phyloP scores from a whole-genome alignment of 2,888 invertebrate species.

The Nephrotoma guestfalica region DNA sequence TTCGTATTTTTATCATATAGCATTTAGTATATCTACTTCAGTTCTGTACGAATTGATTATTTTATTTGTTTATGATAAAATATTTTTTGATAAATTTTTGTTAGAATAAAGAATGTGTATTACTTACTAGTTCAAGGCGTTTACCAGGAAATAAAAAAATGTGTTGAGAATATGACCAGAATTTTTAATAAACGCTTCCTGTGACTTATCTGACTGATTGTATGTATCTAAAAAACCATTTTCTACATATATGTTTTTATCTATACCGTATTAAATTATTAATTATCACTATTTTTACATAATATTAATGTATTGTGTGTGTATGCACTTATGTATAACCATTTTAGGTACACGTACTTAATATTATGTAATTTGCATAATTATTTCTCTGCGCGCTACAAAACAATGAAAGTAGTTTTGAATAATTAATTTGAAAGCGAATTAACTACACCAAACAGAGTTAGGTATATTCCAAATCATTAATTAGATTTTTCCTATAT shows the following conservation, averaged over 20 bases:
- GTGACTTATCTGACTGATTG: neutral
- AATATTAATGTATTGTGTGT: neutral
- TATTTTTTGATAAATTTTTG: neutral
- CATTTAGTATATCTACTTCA: too few species aligned
- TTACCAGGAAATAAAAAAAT: neutral
- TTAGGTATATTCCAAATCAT: neutral
- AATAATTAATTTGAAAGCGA: neutral
- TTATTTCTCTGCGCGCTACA: neutral
- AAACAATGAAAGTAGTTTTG: neutral
- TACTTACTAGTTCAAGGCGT: neutral
- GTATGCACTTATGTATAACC: neutral
- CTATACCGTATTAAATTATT: neutral
- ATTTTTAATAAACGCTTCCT: neutral
- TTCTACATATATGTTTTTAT: neutral
- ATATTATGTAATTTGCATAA: neutral
- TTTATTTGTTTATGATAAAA: neutral
- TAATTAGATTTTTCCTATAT: too few species aligned
- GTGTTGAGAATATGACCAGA: neutral
- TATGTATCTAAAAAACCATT: neutral
- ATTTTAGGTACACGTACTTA: neutral
- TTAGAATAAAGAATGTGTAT: neutral
- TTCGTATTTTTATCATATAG: neutral
- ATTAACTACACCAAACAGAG: neutral
- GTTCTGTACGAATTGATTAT: neutral
- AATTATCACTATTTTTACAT: neutral